A percentile compares a stretch with the other conserved stretches of the same genome.
These are phyloP conservation scores for Anser cygnoides DNA, from an alignment of 2,113 vertebrate species.

Conservation along the genomic window DNA sequence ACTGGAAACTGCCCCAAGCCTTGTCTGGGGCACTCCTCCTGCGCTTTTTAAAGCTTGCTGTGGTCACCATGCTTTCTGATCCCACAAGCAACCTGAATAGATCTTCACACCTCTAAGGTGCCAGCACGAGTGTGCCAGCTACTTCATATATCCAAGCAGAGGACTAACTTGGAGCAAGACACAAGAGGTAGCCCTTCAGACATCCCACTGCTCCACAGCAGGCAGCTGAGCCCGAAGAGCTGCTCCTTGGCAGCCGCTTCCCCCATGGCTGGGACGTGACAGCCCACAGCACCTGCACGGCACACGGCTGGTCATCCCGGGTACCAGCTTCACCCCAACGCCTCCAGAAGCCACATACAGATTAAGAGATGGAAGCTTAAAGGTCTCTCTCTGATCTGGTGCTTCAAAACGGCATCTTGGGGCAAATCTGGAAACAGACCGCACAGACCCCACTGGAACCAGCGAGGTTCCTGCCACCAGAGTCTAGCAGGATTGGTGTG, in stretches of 20 bases:
- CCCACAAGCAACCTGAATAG: neutral
- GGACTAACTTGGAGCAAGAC: neutral
- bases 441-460: fast-evolving
- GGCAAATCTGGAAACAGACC: neutral
- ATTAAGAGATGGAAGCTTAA: neutral
- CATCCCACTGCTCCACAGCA: neutral
- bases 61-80: neutral
- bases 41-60: neutral
- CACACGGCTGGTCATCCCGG: neutral
- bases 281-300: neutral
- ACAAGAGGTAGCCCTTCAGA: neutral
- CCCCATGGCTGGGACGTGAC: neutral
- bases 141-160: neutral
- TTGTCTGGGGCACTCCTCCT: neutral
- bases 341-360: neutral
- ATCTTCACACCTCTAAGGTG: neutral
- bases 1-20: neutral
- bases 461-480: neutral
- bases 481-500: neutral
- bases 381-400: neutral
- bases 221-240: neutral
- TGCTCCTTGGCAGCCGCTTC: neutral
- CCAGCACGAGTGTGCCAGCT: neutral
- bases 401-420: fast-evolving
- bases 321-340: fast-evolving